These are phyloP conservation scores for Simalia tracyae DNA, from an alignment of 2,797 vertebrate species.

Conservation along the genomic window DNA sequence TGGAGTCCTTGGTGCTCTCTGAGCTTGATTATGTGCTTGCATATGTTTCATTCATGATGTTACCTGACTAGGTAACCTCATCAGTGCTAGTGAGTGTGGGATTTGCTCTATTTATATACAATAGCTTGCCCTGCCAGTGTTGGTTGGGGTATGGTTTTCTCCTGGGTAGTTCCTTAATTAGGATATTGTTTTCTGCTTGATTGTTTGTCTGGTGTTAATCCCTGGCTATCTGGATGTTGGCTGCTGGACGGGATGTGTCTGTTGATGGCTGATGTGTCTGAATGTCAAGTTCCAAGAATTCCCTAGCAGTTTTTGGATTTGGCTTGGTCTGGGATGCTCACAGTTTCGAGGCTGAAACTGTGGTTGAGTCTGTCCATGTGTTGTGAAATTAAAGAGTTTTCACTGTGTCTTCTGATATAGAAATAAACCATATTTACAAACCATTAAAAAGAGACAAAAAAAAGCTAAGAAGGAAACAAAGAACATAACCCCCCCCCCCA, in stretches of 20 bases:
- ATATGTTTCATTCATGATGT: neutral
- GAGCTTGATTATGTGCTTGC: neutral
- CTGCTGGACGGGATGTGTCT: neutral
- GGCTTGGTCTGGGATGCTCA: neutral
- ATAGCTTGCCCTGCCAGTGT: neutral
- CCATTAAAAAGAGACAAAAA: neutral
- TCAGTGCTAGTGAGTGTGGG: neutral
- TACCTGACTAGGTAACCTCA: neutral
- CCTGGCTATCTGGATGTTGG: neutral
- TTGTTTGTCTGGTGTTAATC: neutral
- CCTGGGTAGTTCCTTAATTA: neutral
- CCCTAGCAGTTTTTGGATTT: neutral
- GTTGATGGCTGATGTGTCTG: neutral
- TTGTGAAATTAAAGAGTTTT: neutral
- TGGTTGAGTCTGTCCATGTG: neutral
- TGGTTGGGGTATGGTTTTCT: neutral
- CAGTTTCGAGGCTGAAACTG: neutral
- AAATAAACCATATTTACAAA: neutral
- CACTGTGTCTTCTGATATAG: neutral
- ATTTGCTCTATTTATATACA: neutral
- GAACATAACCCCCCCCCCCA: neutral
- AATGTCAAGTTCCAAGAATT: neutral
- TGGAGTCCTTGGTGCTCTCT: neutral
- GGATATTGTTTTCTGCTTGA: neutral
- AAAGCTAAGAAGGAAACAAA: neutral